phyloP scores from a whole-genome alignment of 2,888 invertebrate genomes.

The Ormyrus pomaceus region DNA sequence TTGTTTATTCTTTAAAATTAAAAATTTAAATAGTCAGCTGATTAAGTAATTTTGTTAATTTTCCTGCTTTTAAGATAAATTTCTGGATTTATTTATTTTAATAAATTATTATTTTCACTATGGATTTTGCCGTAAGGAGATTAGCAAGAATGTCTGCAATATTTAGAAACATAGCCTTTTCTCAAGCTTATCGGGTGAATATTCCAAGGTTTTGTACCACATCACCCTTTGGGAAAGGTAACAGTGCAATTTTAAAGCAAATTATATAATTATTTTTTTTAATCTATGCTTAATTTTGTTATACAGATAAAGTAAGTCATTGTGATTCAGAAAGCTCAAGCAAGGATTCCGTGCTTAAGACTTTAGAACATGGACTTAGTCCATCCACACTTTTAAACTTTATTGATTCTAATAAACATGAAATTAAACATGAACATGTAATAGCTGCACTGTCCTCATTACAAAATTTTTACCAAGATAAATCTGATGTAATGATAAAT shows the following conservation, averaged over 20 bases:
- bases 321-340: constrained; percentile 26
- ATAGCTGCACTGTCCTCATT: constrained; percentile 43
- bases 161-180: constrained; percentile 49
- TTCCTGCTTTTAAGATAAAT: neutral
- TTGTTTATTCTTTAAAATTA: neutral
- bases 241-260: neutral
- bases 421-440: constrained; percentile 43
- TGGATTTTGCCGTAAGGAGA: constrained; percentile 51
- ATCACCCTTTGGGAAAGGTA: constrained; percentile 36
- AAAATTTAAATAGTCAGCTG: neutral
- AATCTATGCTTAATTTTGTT: neutral
- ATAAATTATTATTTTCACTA: constrained; percentile 29
- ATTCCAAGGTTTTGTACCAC: constrained; percentile 38
- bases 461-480: constrained; percentile 47
- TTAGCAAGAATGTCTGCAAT: constrained; percentile 47
- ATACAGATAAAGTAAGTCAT: constrained; percentile 35
- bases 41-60: neutral
- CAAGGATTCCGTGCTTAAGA: constrained; percentile 41
- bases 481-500: constrained; percentile 12
- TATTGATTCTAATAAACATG: constrained; percentile 46
- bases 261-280: neutral
- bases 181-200: constrained; percentile 38
- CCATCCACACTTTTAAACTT: constrained; percentile 46
- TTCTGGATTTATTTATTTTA: neutral
- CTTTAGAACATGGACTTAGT: constrained; percentile 42